These are phyloP conservation scores for Hepsetus odoe DNA, from an alignment of 2,113 vertebrate species.

Conservation along the genomic window DNA sequence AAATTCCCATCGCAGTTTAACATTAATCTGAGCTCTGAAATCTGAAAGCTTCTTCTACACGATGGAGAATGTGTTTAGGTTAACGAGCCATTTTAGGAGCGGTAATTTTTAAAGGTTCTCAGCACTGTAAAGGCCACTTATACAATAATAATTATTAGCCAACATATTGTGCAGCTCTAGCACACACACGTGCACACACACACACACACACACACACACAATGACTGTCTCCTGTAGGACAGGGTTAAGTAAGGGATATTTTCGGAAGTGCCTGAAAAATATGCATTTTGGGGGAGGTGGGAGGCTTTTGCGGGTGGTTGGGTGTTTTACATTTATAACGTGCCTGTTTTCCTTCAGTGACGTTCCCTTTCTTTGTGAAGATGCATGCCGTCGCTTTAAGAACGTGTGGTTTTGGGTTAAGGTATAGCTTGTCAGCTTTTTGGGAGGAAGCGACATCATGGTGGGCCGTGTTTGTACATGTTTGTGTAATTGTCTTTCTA, in stretches of 20 bases:
- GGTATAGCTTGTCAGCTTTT: constrained; percentile 43
- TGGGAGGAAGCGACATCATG: constrained; percentile 30
- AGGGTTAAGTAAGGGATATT: constrained; percentile 58
- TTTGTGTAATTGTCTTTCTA: constrained; percentile 64
- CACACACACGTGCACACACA: too few species aligned
- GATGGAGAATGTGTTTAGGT: too few species aligned
- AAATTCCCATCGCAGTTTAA: too few species aligned
- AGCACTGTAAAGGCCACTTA: too few species aligned
- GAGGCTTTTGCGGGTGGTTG: too few species aligned
- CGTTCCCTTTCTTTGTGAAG: constrained; percentile 54
- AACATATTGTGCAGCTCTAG: too few species aligned
- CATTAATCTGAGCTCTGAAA: too few species aligned
- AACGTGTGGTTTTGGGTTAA: constrained; percentile 52
- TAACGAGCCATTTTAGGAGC: too few species aligned
- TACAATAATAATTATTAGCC: too few species aligned
- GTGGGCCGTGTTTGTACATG: constrained; percentile 62
- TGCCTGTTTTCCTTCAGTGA: constrained; percentile 45
- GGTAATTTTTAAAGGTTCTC: too few species aligned
- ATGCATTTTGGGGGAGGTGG: constrained; percentile 48
- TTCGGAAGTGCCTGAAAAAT: constrained; percentile 77
- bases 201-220: too few species aligned
- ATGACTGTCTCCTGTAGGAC: constrained; percentile 56
- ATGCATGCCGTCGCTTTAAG: constrained; percentile 70
- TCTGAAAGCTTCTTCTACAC: too few species aligned
- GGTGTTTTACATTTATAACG: constrained; percentile 32